Conservation (phyloP, 2,113 vertebrate genomes). For the Alouatta palliata region DNA sequence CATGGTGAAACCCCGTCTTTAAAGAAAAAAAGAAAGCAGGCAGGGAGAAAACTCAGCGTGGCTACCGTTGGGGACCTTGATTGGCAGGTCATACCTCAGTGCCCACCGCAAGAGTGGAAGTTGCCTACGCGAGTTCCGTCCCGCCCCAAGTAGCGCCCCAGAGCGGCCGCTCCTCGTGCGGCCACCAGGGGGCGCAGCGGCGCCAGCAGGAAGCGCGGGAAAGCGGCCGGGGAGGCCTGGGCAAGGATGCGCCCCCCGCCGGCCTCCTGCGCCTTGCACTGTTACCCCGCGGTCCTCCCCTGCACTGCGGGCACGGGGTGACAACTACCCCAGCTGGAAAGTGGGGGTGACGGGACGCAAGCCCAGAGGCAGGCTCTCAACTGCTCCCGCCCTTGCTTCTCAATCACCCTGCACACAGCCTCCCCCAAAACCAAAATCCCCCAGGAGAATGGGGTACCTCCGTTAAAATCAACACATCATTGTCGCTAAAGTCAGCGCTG, state of each 20-base stretch:
- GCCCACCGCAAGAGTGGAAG: not conserved
- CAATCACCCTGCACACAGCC: not conserved
- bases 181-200: conserved; percentile 29
- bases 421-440: not conserved
- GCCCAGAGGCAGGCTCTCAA: not conserved
- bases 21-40: not conserved
- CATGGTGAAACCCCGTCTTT: no score
- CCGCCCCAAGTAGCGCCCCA: fast-evolving
- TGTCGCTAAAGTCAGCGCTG: not conserved
- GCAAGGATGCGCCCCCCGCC: not conserved
- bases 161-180: fast-evolving
- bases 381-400: not conserved
- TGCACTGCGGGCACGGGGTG: fast-evolving
- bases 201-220: not conserved
- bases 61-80: not conserved
- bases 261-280: not conserved
- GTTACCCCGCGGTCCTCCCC: not conserved
- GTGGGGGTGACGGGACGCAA: not conserved
- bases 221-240: no score
- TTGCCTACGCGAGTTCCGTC: fast-evolving
- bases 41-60: not conserved
- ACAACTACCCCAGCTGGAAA: not conserved
- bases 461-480: fast-evolving
- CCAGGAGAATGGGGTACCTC: no score
- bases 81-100: fast-evolving